A percentile compares a stretch with the other conserved stretches of the same genome.
These are phyloP conservation scores for Scatophagus argus DNA, from an alignment of 2,113 vertebrate genomes.

Conservation along the genomic window DNA sequence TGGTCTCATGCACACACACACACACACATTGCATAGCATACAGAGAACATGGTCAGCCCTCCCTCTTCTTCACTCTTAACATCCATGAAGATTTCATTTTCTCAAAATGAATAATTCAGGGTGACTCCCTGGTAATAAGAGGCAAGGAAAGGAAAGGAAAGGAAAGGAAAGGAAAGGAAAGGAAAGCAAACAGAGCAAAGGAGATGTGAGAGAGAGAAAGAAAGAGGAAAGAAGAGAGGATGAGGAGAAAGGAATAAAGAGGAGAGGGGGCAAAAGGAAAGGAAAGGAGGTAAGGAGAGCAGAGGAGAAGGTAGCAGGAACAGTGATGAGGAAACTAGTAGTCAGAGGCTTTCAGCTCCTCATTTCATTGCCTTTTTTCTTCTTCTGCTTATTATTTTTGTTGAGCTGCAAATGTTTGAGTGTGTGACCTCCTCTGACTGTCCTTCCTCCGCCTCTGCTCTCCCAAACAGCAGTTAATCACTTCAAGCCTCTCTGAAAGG, in stretches of 20 bases:
- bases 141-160: not conserved
- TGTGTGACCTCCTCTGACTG: constrained; percentile 38
- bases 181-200: not conserved
- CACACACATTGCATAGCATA: constrained; percentile 34
- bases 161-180: not conserved
- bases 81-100: constrained; percentile 80
- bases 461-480: constrained; percentile 52
- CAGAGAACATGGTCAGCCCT: constrained; percentile 51
- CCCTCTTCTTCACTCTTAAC: constrained; percentile 54
- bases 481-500: constrained; percentile 48
- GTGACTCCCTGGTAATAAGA: constrained; percentile 42
- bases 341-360: constrained; percentile 30
- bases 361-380: constrained; percentile 19
- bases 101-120: constrained; percentile 83
- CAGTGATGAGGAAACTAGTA: not conserved
- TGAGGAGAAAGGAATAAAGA: too few species aligned
- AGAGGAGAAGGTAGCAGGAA: not conserved
- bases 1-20: constrained; percentile 8
- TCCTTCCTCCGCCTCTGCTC: constrained; percentile 44
- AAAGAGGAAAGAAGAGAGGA: not conserved
- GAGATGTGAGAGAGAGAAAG: not conserved
- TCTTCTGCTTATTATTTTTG: not conserved
- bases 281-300: not conserved
- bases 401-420: constrained; percentile 43
- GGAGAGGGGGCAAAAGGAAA: too few species aligned